These are phyloP conservation scores for Orchestia grillus DNA, from an alignment of 1,140 invertebrate genomes.

Conservation along the genomic window DNA sequence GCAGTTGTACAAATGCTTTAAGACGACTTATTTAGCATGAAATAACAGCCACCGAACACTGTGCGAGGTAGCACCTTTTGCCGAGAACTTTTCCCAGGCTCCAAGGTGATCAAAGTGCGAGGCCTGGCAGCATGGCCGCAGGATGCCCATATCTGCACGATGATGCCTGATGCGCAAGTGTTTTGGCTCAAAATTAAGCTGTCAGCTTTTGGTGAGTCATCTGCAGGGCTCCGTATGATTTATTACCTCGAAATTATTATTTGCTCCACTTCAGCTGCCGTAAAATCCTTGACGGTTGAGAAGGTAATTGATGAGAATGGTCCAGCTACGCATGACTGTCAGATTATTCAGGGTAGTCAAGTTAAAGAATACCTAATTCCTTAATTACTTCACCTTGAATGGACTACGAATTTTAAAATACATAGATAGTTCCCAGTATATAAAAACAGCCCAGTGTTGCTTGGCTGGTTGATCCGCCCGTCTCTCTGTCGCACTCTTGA, in stretches of 20 bases:
- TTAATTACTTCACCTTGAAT: neutral
- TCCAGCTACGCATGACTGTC: neutral
- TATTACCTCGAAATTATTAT: neutral
- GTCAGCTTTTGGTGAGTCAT: neutral
- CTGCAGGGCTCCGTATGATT: neutral
- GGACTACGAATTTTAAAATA: neutral
- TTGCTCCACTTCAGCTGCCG: neutral
- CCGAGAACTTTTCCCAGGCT: neutral
- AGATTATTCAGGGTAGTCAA: neutral
- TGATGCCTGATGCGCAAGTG: neutral
- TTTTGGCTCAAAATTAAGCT: neutral
- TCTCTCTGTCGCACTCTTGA: no score
- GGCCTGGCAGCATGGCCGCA: neutral
- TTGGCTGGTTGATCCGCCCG: no score
- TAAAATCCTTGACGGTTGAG: neutral
- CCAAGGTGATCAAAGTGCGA: neutral
- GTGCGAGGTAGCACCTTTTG: neutral
- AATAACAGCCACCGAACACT: no score
- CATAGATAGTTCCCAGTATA: no score
- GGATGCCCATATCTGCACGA: neutral
- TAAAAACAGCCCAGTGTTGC: no score
- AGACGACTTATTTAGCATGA: no score
- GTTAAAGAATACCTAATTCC: neutral
- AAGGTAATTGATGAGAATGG: neutral
- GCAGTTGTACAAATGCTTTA: no score